phyloP scores from a whole-genome alignment of 2,113 vertebrate genomes.

The Psilopogon haemacephalus region DNA sequence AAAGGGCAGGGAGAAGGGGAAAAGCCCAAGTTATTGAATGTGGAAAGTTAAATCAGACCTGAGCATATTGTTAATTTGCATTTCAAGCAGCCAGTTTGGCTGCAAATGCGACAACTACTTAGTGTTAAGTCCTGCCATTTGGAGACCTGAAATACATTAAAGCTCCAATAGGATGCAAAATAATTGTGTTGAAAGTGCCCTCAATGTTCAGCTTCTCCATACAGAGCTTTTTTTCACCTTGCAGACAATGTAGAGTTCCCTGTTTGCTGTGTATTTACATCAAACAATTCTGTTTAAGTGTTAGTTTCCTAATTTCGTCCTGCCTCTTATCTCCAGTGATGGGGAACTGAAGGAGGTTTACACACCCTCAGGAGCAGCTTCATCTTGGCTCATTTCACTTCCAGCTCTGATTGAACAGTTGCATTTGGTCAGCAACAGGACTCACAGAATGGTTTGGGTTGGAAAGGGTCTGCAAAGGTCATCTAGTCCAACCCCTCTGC shows the following conservation, averaged over 20 bases:
- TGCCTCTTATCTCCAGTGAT: not conserved
- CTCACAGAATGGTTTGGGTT: no score
- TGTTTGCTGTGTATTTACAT: not conserved
- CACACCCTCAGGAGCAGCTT: not conserved
- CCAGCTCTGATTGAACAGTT: not conserved
- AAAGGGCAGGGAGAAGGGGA: not conserved
- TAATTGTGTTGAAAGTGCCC: not conserved
- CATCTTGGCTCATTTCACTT: not conserved
- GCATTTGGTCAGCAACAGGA: not conserved
- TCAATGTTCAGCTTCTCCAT: not conserved
- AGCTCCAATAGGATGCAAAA: not conserved
- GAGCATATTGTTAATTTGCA: conserved; percentile 9
- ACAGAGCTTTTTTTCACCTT: not conserved
- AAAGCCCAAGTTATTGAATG: not conserved
- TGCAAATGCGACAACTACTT: not conserved
- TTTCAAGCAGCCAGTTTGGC: conserved; percentile 14
- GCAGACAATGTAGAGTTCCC: not conserved
- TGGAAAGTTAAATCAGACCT: conserved; percentile 6
- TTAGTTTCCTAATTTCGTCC: not conserved
- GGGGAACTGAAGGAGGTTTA: not conserved
- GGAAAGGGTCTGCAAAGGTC: no score
- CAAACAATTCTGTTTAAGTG: not conserved
- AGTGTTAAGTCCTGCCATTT: not conserved
- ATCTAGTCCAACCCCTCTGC: no score
- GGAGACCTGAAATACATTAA: not conserved